A percentile compares a stretch with the other conserved stretches of the same genome.
Evolutionary conservation across 1,140 invertebrate genomes (phyloP).

Genomic region (Maconellicoccus hirsutus): DNA sequence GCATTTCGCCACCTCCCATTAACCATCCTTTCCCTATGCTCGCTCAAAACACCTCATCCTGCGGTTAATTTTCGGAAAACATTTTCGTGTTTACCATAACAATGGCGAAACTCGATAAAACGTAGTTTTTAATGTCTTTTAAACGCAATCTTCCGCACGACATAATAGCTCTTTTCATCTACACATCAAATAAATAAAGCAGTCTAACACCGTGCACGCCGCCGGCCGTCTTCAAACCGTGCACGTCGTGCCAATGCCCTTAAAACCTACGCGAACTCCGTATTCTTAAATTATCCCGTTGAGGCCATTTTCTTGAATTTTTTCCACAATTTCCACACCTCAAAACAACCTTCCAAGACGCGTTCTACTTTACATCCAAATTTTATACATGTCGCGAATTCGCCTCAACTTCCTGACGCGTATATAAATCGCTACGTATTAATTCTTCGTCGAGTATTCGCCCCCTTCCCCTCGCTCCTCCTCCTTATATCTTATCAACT

Average conservation of each 20-base stretch:
- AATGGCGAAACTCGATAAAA: background rate
- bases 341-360: background rate
- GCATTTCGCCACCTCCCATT: no score
- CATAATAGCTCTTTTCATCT: conserved; percentile 5
- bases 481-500: no score
- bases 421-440: no score
- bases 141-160: background rate
- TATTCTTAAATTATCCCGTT: background rate
- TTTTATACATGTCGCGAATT: no score
- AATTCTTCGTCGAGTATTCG: no score
- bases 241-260: background rate
- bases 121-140: background rate
- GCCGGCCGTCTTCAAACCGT: no score
- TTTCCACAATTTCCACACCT: background rate
- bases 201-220: background rate
- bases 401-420: no score
- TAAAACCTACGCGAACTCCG: background rate
- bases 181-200: background rate
- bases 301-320: background rate
- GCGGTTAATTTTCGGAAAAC: no score
- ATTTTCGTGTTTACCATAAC: background rate
- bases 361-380: background rate
- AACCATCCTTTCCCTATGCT: no score
- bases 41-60: no score
- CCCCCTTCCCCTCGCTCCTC: no score